Evolutionary conservation across 1,140 invertebrate species (phyloP), one percentile per base, ranked within the genome.

Genomic region (Anoplolepis gracilipes): DNA sequence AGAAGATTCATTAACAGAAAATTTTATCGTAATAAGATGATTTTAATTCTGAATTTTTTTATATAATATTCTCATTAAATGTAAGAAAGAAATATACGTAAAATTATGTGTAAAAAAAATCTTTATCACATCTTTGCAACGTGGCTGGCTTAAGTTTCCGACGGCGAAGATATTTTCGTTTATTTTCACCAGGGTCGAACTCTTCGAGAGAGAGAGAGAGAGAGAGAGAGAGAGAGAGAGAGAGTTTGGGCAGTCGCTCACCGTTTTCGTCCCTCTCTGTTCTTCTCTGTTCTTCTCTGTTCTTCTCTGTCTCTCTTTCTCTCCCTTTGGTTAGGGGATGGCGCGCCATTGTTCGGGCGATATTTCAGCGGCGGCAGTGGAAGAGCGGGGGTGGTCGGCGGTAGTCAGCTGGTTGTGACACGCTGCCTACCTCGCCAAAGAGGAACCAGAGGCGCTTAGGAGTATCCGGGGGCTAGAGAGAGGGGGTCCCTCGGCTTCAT

Each of bases 321-420:
- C 76, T 81, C 89, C 86, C 85, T 84, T 87, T 57, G 67, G 81
- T 78, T 64, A 61, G 61, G 85, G 87, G 85, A 84, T 92, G 86
- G 93, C 62, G 84, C 93, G 92, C 93, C 92, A 95, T 95, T 95
- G 94, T 95, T 95, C 93, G 88, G 88, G 93, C 92, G 92, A 95
- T 95, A 95, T 95, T 95, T 95, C 92, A 95, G 91, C 90, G 70
- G 88, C 91, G 91, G 91, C 89, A 90, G 90, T 92, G 70, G 72
- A 59, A 84, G 88, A 85, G 84, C 76, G 91, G 90, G 88, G 91
- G 77, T 88, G 64, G 62, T 64, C 77, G 85, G 65, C 49, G 87
- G 89, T 88, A 95, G 95, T 95, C 94, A 95, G 95, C 94, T 95
- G 94, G 93, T 88, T 93, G 92, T 95, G 95, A 95, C 95, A 93